Percentiles rank a stretch among this genome's conserved stretches.
Evolutionary conservation across 2,888 invertebrate species (phyloP).

Genomic region (Diogma glabrata): DNA sequence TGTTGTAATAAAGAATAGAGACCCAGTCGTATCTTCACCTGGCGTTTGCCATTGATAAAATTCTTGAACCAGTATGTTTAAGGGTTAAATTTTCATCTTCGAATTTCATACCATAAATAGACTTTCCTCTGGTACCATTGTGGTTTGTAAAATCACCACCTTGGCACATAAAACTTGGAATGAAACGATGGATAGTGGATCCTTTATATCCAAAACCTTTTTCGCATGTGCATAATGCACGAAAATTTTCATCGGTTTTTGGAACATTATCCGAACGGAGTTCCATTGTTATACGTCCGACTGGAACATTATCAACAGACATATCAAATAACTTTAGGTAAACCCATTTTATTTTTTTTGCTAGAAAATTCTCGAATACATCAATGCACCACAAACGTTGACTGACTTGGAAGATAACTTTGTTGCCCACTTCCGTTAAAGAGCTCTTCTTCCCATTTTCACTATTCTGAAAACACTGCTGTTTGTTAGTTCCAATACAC

Average conservation of each 20-base stretch:
- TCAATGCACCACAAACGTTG: slow-evolving; percentile 36
- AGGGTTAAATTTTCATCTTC: slow-evolving; percentile 92
- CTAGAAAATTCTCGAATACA: slow-evolving; percentile 42
- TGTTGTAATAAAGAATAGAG: slow-evolving; percentile 94
- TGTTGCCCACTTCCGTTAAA: too few relatives aligned
- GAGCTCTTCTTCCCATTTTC: too few relatives aligned
- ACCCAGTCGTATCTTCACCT: slow-evolving; percentile 91
- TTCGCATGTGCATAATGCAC: slow-evolving; percentile 91
- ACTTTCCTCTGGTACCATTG: slow-evolving; percentile 92
- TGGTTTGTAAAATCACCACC: slow-evolving; percentile 93
- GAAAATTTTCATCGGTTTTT: slow-evolving; percentile 94
- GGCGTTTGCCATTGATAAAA: slow-evolving; percentile 94
- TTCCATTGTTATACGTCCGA: slow-evolving; percentile 85
- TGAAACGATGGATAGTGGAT: slow-evolving; percentile 90
- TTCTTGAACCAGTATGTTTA: slow-evolving; percentile 87
- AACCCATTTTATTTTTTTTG: slow-evolving; percentile 55
- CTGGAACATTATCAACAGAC: slow-evolving; percentile 59
- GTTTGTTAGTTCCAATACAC: too few relatives aligned
- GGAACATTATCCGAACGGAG: slow-evolving; percentile 82
- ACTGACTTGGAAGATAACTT: slow-evolving; percentile 30
- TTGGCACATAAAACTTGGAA: slow-evolving; percentile 97
- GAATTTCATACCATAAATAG: slow-evolving; percentile 94
- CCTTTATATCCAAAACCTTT: slow-evolving; percentile 90
- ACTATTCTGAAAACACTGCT: too few relatives aligned
- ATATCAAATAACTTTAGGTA: slow-evolving; percentile 85